Base-by-base conservation (phyloP, 2,888 invertebrate species). In the Oscheius myriophilus region DNA sequence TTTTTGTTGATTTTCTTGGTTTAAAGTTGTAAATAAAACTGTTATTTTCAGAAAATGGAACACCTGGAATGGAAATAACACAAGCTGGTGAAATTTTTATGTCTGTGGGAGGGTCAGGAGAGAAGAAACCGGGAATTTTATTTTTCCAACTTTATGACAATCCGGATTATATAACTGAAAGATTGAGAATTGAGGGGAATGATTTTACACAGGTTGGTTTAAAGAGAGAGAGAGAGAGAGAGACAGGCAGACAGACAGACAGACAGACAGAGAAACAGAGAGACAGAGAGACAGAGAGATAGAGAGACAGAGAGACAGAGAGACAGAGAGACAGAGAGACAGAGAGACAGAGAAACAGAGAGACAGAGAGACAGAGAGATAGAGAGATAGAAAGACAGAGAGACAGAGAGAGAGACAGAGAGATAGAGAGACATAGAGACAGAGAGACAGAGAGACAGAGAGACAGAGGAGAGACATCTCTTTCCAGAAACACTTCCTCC, bases 401-500 rank as follows among this genome's bases (percentile, higher is more conserved):
- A 46, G n/a, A 21, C 3, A 18, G 46, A 46, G 46, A n/a, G n/a
- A 18, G 46, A 18, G 18, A 46, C 4, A 33, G 33, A 33, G 33
- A 33, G 33, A 33, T 3, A 33, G 33, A 33, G 33, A 33, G 33
- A 33, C 4, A 33, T 3, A 33, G 33, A 33, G 33, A 33, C 4
- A 33, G 33, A 33, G 33, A 33, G 33, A 33, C 9, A 33, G n/a
- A n/a, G n/a, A n/a, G n/a, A n/a, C n/a, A n/a, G n/a, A 33, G 33
- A 33, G 33, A 9, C 33, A 33, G 9, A 63, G 21, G 21, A 51
- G 75, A 68, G n/a, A 46, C 33, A 3, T 46, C 42, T 46, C 26
- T 33, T 1, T 73, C 45, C 69, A 80, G 78, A 55, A 64, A 7
- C 58, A 58, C 12, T 83, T 83, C 68, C 69, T 71, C 14, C 84